Conservation (phyloP, 2,888 invertebrate genomes). For the Dolomedes plantarius region DNA sequence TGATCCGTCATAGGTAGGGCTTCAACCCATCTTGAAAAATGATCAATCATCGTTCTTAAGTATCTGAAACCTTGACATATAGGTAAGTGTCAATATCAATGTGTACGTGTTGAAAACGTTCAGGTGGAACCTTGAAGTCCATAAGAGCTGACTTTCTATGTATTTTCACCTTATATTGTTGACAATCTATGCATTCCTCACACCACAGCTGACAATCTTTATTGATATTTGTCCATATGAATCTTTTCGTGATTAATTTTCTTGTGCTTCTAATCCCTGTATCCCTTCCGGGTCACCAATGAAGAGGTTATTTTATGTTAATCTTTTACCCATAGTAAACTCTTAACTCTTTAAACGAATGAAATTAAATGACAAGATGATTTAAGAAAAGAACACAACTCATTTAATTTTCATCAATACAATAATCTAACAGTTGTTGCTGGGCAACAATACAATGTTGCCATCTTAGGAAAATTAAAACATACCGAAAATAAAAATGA, state of each 20-base stretch:
- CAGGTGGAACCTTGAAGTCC: slow-evolving; percentile 19
- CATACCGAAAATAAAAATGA: too few relatives aligned
- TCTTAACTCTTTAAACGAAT: too few relatives aligned
- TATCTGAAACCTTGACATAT: slow-evolving; percentile 22
- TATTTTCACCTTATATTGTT: slow-evolving; percentile 18
- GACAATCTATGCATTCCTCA: slow-evolving; percentile 20
- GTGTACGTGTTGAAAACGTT: neutral
- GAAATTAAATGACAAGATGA: too few relatives aligned
- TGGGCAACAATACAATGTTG: too few relatives aligned
- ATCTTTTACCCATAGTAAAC: too few relatives aligned
- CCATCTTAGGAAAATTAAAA: too few relatives aligned
- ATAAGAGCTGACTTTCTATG: slow-evolving; percentile 29
- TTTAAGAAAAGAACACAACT: too few relatives aligned
- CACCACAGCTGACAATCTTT: slow-evolving; percentile 42
- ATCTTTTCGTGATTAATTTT: neutral
- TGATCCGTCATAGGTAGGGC: slow-evolving; percentile 73
- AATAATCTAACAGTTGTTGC: too few relatives aligned
- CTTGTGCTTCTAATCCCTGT: neutral
- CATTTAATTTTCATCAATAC: too few relatives aligned
- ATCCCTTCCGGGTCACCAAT: too few relatives aligned
- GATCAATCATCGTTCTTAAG: slow-evolving; percentile 27
- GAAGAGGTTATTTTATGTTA: too few relatives aligned
- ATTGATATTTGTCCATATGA: slow-evolving; percentile 2
- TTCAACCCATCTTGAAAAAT: slow-evolving; percentile 72
- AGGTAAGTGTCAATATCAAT: slow-evolving; percentile 10